Conservation (phyloP, 2,797 vertebrate species). For the Philypnodon macrostomus region DNA sequence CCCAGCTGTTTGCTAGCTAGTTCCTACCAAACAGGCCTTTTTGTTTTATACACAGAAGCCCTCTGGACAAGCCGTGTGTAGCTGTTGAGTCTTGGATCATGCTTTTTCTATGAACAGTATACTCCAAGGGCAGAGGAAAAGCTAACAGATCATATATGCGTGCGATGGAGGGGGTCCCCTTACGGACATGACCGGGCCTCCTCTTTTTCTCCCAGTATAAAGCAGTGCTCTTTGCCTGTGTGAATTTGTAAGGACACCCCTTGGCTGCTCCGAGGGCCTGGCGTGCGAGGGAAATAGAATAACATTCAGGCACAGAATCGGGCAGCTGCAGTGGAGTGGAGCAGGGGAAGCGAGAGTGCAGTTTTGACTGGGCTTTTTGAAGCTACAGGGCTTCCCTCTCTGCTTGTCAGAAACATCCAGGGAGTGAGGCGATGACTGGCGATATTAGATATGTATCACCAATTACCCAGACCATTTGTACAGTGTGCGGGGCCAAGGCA, state of each 20-base stretch:
- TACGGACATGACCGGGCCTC: constrained; percentile 46
- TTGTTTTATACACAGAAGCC: constrained; percentile 55
- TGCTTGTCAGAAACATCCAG: constrained; percentile 62
- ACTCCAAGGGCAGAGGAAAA: constrained; percentile 63
- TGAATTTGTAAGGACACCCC: constrained; percentile 67
- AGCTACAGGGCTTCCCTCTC: constrained; percentile 71
- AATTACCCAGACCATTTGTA: constrained; percentile 72
- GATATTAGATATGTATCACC: constrained; percentile 79
- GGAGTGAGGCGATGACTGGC: constrained; percentile 76
- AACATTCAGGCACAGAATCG: constrained; percentile 64
- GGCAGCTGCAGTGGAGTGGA: constrained; percentile 51
- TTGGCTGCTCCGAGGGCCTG: constrained; percentile 56
- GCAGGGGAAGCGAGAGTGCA: constrained; percentile 32
- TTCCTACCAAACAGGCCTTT: constrained; percentile 57
- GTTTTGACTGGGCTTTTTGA: constrained; percentile 52
- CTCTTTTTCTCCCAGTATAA: constrained; percentile 59
- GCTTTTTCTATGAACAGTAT: constrained; percentile 59
- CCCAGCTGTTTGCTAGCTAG: constrained; percentile 54
- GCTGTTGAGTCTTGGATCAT: constrained; percentile 46
- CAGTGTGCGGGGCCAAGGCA: constrained; percentile 66
- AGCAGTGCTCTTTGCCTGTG: constrained; percentile 65
- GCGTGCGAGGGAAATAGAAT: constrained; percentile 54
- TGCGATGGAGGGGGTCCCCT: constrained; percentile 46
- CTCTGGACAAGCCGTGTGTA: constrained; percentile 60
- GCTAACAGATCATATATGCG: constrained; percentile 61